Evolutionary conservation across 2,797 vertebrate species (phyloP), one percentile per base, ranked within the genome.

Genomic region (Hemibagrus guttatus): DNA sequence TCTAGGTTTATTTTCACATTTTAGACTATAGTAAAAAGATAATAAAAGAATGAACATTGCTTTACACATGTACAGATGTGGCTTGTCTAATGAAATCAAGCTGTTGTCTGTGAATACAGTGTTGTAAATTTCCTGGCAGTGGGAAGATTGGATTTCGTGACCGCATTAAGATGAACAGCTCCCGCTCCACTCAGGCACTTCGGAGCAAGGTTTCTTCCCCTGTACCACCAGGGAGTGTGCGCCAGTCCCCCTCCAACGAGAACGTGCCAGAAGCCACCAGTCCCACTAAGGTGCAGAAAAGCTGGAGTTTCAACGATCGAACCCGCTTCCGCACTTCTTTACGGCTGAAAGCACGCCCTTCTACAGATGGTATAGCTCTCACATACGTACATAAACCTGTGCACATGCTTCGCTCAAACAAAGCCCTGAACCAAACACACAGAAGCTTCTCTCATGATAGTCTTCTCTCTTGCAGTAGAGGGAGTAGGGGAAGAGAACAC

Each of bases 281-380:
- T 91, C 97, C 98, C 0, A 96, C 95, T 80, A 99, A 98, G 91
- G 98, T 99, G 87, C 98, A 98, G 94, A 99, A 99, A 91, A 99
- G 98, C 93, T 99, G 98, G 98, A 99, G 98, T 92, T 99, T 99
- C 90, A 99, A 99, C 0, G 98, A 99, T 92, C 96, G 98, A 83
- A 98, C 98, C 0, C 96, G 97, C 0, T 98, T 99, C 92, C 97
- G 98, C 19, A 97, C 98, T 0, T 99, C 98, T 0, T 95, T 99
- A n/a, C 95, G 97, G 86, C 96, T 99, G 87, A 99, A 98, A 83
- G 93, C 97, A 0, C 96, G 97, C 0, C 93, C 92, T 0, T 94
- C 96, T 0, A 92, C 90, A 0, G 98, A 99, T 31, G 96, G 98
- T 99, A 93, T 89, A 69, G 26, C 28, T 35, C 21, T 23, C 4